A percentile compares a stretch with the other conserved stretches of the same genome.
phyloP scores from a whole-genome alignment of 1,140 invertebrate species.

The Bombus pascuorum region DNA sequence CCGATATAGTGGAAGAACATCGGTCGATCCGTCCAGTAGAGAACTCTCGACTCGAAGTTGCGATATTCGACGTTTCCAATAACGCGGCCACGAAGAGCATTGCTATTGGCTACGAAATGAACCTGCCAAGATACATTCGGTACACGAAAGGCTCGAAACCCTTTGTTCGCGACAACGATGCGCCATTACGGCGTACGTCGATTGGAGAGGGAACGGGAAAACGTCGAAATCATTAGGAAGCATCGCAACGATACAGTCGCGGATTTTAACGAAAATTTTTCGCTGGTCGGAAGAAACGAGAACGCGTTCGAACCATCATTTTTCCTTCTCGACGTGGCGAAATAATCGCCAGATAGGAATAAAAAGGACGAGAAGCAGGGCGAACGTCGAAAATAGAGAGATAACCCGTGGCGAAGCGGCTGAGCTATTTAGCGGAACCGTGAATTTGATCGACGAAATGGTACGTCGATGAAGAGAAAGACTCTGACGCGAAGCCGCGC shows the following conservation, averaged over 20 bases:
- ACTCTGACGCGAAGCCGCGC: constrained; percentile 3
- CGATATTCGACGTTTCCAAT: constrained; percentile 44
- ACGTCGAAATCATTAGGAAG: neutral
- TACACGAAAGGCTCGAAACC: neutral
- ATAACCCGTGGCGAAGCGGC: neutral
- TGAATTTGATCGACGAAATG: neutral
- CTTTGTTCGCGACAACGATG: constrained; percentile 4
- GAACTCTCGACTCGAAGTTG: neutral
- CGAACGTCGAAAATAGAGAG: neutral
- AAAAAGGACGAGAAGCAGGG: neutral
- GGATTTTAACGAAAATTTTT: neutral
- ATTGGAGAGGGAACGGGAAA: neutral
- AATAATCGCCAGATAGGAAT: neutral
- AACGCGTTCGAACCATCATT: no score
- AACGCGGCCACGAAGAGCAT: constrained; percentile 12
- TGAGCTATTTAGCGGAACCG: neutral
- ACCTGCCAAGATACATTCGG: constrained; percentile 22
- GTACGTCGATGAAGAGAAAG: constrained; percentile 5
- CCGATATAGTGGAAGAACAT: neutral
- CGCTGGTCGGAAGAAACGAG: no score
- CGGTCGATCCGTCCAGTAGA: neutral
- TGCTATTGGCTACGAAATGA: constrained; percentile 20
- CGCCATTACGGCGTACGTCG: neutral
- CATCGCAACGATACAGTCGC: neutral
- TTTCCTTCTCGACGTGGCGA: no score